phyloP scores from a whole-genome alignment of 2,113 vertebrate species.

The Cettia cetti region DNA sequence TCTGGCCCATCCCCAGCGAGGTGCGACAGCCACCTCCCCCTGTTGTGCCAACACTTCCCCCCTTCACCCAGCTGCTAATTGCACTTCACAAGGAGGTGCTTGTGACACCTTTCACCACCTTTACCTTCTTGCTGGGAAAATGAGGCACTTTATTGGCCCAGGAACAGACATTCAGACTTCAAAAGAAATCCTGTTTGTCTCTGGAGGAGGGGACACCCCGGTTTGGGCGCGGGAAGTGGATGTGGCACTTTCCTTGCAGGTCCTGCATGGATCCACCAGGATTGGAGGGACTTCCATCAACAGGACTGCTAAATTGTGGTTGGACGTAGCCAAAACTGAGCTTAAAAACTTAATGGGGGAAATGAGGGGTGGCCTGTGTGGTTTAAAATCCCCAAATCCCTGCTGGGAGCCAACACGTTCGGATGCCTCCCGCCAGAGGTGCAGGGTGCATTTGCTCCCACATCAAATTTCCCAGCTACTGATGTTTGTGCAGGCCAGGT shows the following conservation, averaged over 20 bases:
- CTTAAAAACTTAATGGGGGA: not conserved
- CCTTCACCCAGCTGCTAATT: conserved; percentile 63
- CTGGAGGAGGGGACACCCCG: not conserved
- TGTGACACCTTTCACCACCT: conserved; percentile 33
- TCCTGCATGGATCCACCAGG: not conserved
- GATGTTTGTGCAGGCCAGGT: not conserved
- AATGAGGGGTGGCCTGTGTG: fast-evolving
- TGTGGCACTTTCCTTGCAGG: not conserved
- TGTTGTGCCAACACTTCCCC: conserved; percentile 18
- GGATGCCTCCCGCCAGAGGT: not conserved
- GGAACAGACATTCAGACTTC: conserved; percentile 45
- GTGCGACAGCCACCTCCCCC: conserved; percentile 51
- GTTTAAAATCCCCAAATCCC: not conserved
- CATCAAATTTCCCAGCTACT: not conserved
- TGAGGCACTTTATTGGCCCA: conserved; percentile 46
- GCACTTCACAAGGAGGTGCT: conserved; percentile 47
- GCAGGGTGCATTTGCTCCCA: not conserved
- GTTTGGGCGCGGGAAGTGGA: not conserved
- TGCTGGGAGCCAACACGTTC: not conserved
- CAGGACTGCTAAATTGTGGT: not conserved
- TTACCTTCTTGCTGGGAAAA: conserved; percentile 47
- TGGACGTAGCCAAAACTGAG: not conserved
- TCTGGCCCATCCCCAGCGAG: conserved; percentile 67
- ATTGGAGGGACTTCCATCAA: fast-evolving
- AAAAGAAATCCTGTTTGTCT: conserved; percentile 37